Base-by-base conservation (phyloP, 2,888 invertebrate genomes). In the Acronicta aceris region DNA sequence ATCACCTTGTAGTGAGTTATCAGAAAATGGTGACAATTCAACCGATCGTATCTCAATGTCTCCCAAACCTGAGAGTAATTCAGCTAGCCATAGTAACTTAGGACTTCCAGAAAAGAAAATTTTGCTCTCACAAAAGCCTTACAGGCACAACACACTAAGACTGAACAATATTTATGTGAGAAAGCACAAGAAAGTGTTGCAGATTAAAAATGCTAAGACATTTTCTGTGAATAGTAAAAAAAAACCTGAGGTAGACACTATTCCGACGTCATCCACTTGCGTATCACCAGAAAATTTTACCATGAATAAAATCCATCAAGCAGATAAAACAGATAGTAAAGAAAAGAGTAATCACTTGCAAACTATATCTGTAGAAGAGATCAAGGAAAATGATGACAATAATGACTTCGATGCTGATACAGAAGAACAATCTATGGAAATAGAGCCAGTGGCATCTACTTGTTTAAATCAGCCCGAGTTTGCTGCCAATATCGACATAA, bases 1-100 rank as follows among this genome's bases (percentile, higher is more conserved):
- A 79, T 95, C 95, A 27, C 94, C 95, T 4, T 93, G 93, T 78
- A 94, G 95, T 80, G 95, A 95, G 74, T 77, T 95, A 56, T 94
- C 94, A 2, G 95, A 94, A 76, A 86, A 85, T 68, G 90, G 92
- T 5, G 94, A 94, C n/a, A 93, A 90, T 74, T 91, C 91, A 8
- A 89, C 81, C 25, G 93, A 93, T 64, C 86, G 70, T 55, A 76
- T 82, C 27, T 77, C 84, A 58, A 71, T 87, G 21, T 86, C 89
- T 25, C 89, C 88, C 12, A 90, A 89, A 73, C 84, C 85, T 74
- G 70, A 81, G 59, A 73, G 65, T 67, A 78, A 69, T 66, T 78
- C 79, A 74, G 64, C 66, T 62, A 76, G 50, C 71, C 73, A 69
- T 65, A 83, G 57, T 70, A 76, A 65, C 51, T 25, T 78, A 64